phyloP scores from a whole-genome alignment of 2,113 vertebrate species.

The Brachionichthys hirsutus region DNA sequence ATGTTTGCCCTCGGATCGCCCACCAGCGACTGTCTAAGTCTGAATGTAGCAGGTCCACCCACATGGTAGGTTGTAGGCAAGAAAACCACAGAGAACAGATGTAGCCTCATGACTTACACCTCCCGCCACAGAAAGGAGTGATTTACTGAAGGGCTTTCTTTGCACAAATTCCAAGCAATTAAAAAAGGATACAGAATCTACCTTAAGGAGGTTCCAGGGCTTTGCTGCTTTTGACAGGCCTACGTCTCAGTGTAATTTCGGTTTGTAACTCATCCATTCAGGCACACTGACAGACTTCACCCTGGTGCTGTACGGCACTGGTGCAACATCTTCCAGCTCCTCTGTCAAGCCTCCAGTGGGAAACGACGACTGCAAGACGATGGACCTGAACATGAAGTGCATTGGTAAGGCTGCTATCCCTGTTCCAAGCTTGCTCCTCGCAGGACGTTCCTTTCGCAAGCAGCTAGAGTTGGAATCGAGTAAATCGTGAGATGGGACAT shows the following conservation, averaged over 20 bases:
- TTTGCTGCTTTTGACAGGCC: slow-evolving; percentile 36
- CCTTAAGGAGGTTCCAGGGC: slow-evolving; percentile 9
- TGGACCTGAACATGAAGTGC: slow-evolving; percentile 88
- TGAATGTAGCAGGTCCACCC: no score
- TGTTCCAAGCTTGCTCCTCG: slow-evolving; percentile 9
- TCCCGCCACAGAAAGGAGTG: slow-evolving; percentile 15
- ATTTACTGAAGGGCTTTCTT: slow-evolving; percentile 43
- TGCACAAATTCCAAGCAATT: slow-evolving; percentile 27
- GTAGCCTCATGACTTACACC: no score
- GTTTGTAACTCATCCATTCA: slow-evolving; percentile 45
- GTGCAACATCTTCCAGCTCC: slow-evolving; percentile 64
- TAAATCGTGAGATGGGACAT: slow-evolving; percentile 19
- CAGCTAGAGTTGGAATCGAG: slow-evolving; percentile 3
- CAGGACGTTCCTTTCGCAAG: slow-evolving; percentile 15
- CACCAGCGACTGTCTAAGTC: no score
- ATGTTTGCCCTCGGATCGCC: no score
- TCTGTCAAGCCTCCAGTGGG: slow-evolving; percentile 73
- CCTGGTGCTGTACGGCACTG: slow-evolving; percentile 89
- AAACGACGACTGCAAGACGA: slow-evolving; percentile 87
- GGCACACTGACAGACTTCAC: slow-evolving; percentile 94
- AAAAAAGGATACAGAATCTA: slow-evolving; percentile 27
- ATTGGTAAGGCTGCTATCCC: slow-evolving; percentile 83
- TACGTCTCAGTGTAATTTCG: slow-evolving; percentile 25
- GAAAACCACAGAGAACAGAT: slow-evolving; percentile 8
- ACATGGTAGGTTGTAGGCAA: background rate